Evolutionary conservation across 2,797 vertebrate genomes (phyloP), one percentile per base, ranked within the genome.

Genomic region (Salarias fasciatus): DNA sequence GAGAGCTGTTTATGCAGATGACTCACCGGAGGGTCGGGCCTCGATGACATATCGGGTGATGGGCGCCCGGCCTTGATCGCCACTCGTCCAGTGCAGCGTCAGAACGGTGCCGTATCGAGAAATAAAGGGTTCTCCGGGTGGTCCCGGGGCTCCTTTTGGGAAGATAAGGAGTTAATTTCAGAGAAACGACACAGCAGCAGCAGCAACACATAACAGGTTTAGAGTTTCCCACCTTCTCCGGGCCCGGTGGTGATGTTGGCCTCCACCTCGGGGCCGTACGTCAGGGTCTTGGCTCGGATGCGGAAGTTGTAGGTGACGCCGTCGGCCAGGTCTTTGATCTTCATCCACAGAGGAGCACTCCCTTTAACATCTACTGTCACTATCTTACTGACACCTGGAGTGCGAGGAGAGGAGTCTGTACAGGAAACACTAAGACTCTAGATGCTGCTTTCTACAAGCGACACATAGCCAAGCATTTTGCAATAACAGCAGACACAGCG

Each of bases 361-460:
- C 95, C 97, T 84, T 98, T 99, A 88, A 99, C 96, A 0, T 99
- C 97, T 88, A 99, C 97, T 0, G 97, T 99, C 79, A 99, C 97
- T 8, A 98, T 97, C 92, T 99, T 99, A 92, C 97, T 99, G 87
- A 99, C 94, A 14, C 97, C 97, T 99, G 93, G 15, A 68, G 91
- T 91, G 90, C 87, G 89, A 91, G 91, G 87, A 92, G 90, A 93
- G 89, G 92, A 92, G 91, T 92, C 92, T 90, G 90, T 91, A 87
- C 88, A 91, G 80, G 85, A 80, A 90, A 92, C 86, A 91, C 90
- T 91, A 91, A 88, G 89, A 90, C 89, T 92, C 90, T 91, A 87
- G 89, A 90, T 82, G 73, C 80, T 85, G 88, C 69, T 84, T 90
- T 76, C 80, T 80, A 75, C 79, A 86, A 77, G 82, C 73, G 29